Conservation (phyloP, 2,888 invertebrate species). For the Mechanitis messenoides region DNA sequence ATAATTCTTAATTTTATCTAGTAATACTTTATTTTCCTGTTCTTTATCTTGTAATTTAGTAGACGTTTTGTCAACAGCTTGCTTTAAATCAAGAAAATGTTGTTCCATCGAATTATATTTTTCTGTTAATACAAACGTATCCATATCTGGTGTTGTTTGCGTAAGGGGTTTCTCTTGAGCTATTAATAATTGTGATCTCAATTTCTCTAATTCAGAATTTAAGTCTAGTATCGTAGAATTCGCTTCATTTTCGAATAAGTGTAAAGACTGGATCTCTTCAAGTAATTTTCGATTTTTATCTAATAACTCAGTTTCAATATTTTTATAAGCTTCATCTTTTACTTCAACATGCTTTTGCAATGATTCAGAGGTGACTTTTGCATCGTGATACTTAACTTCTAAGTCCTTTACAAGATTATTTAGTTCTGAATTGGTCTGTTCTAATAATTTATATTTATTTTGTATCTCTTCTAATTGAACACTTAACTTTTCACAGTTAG, state of each 20-base stretch:
- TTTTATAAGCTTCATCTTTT: conserved; percentile 39
- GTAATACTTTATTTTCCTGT: background rate
- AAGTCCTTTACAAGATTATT: conserved; percentile 19
- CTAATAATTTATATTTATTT: conserved; percentile 14
- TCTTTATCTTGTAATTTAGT: background rate
- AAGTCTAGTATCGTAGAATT: conserved; percentile 38
- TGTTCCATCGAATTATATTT: conserved; percentile 46
- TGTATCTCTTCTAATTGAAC: conserved; percentile 19
- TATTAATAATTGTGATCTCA: conserved; percentile 20
- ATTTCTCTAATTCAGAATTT: conserved; percentile 40
- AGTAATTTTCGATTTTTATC: conserved; percentile 37
- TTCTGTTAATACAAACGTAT: conserved; percentile 38
- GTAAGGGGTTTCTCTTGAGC: conserved; percentile 8
- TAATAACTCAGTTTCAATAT: conserved; percentile 29
- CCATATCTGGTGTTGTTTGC: conserved; percentile 25
- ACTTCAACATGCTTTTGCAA: conserved; percentile 41
- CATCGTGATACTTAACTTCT: conserved; percentile 31
- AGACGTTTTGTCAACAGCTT: background rate
- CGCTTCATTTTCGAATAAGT: conserved; percentile 37
- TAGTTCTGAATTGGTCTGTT: conserved; percentile 15
- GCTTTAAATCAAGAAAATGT: conserved; percentile 44
- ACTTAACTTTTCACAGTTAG: conserved; percentile 17
- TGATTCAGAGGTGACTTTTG: conserved; percentile 36
- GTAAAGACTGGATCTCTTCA: conserved; percentile 38
- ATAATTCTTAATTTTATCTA: background rate